Percentiles rank a stretch among this genome's conserved stretches.
These are phyloP conservation scores for Boulengeromyrus knoepffleri DNA, from an alignment of 2,113 vertebrate species.

Conservation along the genomic window DNA sequence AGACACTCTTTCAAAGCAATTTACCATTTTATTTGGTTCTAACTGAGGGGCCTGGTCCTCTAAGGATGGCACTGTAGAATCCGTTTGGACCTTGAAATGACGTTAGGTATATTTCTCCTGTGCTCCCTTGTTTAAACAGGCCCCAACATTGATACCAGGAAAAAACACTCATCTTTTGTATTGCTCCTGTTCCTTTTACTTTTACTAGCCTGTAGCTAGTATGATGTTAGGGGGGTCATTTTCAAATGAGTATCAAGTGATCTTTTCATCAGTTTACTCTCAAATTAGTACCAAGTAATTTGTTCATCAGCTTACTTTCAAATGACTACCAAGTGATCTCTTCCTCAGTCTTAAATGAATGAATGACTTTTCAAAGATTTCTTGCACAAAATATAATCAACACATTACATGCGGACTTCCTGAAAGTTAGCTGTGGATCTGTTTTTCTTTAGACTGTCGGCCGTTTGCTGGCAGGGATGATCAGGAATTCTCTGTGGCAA, in stretches of 20 bases:
- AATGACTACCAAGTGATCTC: background rate
- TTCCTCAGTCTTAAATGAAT: background rate
- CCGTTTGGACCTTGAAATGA: background rate
- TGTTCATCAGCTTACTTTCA: background rate
- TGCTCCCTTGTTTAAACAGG: background rate
- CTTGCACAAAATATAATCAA: background rate
- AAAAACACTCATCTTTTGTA: background rate
- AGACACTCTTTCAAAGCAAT: background rate
- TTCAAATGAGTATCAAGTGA: background rate
- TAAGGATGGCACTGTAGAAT: background rate
- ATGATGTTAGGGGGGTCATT: background rate
- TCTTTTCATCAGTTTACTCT: background rate
- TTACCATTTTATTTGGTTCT: background rate
- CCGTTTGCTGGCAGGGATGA: conserved; percentile 13
- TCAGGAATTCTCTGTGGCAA: conserved; percentile 31
- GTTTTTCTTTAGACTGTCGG: conserved; percentile 14
- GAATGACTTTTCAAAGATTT: background rate
- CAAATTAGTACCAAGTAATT: background rate
- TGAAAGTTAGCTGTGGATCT: background rate
- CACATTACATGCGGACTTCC: background rate
- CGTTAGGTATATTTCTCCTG: background rate
- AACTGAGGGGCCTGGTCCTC: background rate
- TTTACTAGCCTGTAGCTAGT: background rate
- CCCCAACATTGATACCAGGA: background rate
- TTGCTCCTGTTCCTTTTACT: background rate